A percentile compares a stretch with the other conserved stretches of the same genome.
phyloP scores from a whole-genome alignment of 2,113 vertebrate species.

The Chloropsis cyanopogon region DNA sequence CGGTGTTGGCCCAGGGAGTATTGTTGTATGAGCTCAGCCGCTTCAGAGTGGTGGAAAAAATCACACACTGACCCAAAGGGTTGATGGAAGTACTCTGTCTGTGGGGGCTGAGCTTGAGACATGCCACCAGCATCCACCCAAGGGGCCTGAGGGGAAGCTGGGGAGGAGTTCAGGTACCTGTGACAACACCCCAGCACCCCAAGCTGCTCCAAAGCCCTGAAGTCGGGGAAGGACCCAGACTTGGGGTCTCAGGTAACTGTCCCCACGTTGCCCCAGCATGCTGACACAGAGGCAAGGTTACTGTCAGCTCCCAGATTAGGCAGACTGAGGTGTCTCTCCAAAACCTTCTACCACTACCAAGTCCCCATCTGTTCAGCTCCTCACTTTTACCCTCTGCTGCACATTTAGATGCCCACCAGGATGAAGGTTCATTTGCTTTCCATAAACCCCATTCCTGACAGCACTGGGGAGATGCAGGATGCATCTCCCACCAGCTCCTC shows the following conservation, averaged over 20 bases:
- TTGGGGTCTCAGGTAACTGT: not conserved
- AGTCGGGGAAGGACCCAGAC: not conserved
- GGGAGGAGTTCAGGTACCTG: fast-evolving
- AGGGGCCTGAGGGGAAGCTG: not conserved
- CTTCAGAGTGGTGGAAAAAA: not conserved
- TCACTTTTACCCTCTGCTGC: not conserved
- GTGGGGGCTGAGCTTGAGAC: fast-evolving
- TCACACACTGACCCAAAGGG: not conserved
- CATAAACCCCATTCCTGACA: not conserved
- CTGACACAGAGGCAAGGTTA: fast-evolving
- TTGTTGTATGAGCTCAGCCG: constrained; percentile 43
- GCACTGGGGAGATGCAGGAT: not conserved
- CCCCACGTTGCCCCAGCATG: fast-evolving
- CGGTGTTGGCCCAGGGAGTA: not conserved
- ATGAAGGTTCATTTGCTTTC: not conserved
- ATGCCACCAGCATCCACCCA: not conserved
- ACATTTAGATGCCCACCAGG: not conserved
- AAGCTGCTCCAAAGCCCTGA: not conserved
- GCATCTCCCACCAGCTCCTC: not conserved
- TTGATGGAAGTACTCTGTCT: not conserved
- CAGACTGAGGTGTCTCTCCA: not conserved
- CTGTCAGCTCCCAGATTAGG: not conserved
- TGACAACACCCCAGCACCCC: not conserved
- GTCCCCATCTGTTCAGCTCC: not conserved
- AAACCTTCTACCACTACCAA: not conserved